Percentiles rank a stretch among this genome's conserved stretches.
Evolutionary conservation across 2,113 vertebrate species (phyloP).

Genomic region (Hydropotes inermis): DNA sequence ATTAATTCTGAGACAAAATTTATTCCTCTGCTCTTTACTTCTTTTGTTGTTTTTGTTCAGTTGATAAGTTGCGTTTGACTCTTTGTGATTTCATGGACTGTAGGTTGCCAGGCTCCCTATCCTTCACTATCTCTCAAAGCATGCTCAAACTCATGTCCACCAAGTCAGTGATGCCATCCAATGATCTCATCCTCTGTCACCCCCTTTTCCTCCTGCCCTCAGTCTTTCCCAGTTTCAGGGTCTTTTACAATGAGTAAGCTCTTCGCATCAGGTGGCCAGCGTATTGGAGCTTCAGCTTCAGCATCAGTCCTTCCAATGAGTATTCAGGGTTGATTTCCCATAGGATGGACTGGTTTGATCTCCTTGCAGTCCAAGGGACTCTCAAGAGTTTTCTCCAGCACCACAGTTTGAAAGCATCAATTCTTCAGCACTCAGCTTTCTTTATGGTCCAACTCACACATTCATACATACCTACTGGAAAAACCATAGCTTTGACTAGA

Average conservation of each 20-base stretch:
- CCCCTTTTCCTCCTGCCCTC: neutral
- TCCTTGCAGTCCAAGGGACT: neutral
- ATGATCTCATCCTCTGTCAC: neutral
- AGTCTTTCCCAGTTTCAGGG: neutral
- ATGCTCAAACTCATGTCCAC: neutral
- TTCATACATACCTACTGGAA: neutral
- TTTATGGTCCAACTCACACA: neutral
- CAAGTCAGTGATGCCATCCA: neutral
- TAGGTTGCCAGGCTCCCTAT: neutral
- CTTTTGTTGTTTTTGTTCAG: neutral
- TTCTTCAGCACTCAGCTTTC: neutral
- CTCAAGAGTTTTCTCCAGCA: neutral
- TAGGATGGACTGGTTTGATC: neutral
- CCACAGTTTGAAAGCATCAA: neutral
- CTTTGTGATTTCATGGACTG: neutral
- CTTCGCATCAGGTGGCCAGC: neutral
- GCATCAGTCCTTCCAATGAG: neutral
- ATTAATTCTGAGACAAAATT: constrained; percentile 38
- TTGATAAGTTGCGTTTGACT: neutral
- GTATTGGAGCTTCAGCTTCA: neutral
- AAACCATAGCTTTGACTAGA: neutral
- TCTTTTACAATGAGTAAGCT: neutral
- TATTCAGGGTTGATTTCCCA: neutral
- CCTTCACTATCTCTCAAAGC: neutral
- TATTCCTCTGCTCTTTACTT: constrained; percentile 18